These are phyloP conservation scores for Sorex araneus DNA, from an alignment of 2,113 vertebrate species.

Conservation along the genomic window DNA sequence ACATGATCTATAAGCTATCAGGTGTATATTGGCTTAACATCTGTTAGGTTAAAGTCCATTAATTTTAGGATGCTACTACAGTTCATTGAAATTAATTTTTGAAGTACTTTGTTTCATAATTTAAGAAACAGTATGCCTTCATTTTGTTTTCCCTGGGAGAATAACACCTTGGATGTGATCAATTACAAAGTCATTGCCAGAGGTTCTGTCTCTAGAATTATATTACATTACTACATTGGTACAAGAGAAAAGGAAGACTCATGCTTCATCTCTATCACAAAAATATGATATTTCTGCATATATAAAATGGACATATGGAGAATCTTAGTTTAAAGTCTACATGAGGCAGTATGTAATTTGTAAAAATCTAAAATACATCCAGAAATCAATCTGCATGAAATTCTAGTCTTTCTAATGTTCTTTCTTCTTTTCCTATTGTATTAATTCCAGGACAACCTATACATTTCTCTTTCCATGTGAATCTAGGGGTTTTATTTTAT, in stretches of 20 bases:
- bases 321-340: slow-evolving; percentile 32
- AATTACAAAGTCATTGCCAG: neutral
- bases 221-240: neutral
- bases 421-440: slow-evolving; percentile 17
- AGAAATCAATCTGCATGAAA: neutral
- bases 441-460: neutral
- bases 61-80: too few species aligned
- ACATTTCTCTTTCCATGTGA: neutral
- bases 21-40: neutral
- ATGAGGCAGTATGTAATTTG: neutral
- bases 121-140: neutral
- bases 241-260: neutral
- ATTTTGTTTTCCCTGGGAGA: neutral
- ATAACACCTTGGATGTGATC: neutral
- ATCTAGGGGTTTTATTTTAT: neutral
- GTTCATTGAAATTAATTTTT: neutral
- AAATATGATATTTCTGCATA: too few species aligned
- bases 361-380: slow-evolving; percentile 37
- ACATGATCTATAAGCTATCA: neutral
- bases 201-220: neutral
- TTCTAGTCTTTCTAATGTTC: neutral
- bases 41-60: neutral
- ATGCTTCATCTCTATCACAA: neutral
- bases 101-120: neutral
- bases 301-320: too few species aligned